Percentiles rank a stretch among this genome's conserved stretches.
These are phyloP conservation scores for Tychaedon coryphoeus DNA, from an alignment of 2,113 vertebrate genomes.

Conservation along the genomic window DNA sequence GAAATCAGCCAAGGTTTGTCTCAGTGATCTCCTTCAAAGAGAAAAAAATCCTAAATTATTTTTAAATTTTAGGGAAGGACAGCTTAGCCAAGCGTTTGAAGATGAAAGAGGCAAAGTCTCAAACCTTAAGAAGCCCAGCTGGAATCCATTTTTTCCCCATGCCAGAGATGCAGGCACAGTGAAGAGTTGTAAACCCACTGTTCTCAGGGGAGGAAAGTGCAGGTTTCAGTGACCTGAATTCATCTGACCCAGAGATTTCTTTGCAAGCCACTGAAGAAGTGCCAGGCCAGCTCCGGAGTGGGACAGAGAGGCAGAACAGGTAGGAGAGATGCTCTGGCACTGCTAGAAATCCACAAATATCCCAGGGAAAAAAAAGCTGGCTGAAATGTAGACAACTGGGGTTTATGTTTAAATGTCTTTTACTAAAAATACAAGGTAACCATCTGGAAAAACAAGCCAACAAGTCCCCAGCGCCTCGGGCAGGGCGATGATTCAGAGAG, in stretches of 20 bases:
- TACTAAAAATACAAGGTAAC: neutral
- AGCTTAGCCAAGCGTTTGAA: neutral
- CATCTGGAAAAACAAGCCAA: neutral
- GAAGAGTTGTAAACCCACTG: neutral
- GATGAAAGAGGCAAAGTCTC: neutral
- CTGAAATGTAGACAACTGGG: neutral
- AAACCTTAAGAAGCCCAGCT: neutral
- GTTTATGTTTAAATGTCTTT: neutral
- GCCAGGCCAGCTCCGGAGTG: neutral
- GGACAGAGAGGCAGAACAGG: neutral
- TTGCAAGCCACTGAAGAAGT: neutral
- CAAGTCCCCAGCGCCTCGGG: neutral
- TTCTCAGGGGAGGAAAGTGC: neutral
- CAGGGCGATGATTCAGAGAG: neutral
- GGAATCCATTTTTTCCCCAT: neutral
- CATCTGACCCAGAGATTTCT: neutral
- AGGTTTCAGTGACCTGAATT: neutral
- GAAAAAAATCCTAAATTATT: neutral
- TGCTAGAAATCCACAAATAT: neutral
- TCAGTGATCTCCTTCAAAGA: neutral
- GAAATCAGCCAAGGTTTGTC: neutral
- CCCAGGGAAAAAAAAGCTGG: neutral
- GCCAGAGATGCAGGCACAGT: neutral
- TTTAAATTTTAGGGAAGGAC: neutral
- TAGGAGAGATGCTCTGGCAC: neutral